Evolutionary conservation across 2,113 vertebrate species (phyloP).

Genomic region (Ceratotherium simum): DNA sequence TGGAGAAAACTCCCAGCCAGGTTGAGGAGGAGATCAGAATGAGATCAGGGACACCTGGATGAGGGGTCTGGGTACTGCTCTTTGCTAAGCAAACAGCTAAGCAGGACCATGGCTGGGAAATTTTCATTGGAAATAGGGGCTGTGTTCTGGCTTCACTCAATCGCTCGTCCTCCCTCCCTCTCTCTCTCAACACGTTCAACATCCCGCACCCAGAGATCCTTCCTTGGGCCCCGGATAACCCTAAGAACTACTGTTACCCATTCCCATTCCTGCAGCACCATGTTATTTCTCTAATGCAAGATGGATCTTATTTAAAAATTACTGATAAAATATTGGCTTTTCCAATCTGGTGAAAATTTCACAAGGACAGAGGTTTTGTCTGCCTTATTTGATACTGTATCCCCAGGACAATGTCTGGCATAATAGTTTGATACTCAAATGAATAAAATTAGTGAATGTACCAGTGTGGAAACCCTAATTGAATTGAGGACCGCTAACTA

Average conservation of each 20-base stretch:
- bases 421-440: neutral
- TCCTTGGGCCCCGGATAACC: neutral
- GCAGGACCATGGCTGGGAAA: rapidly evolving
- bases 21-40: slow-evolving; percentile 1
- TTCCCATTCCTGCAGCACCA: neutral
- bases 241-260: no score
- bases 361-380: neutral
- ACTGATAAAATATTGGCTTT: neutral
- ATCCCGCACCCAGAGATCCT: neutral
- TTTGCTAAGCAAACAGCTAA: neutral
- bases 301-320: neutral
- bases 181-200: neutral
- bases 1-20: neutral
- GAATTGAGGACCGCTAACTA: neutral
- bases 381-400: neutral
- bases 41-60: neutral
- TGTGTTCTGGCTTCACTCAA: neutral
- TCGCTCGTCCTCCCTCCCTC: neutral
- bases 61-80: neutral
- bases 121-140: neutral
- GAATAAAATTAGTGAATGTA: neutral
- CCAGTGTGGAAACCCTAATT: neutral
- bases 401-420: neutral
- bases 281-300: neutral
- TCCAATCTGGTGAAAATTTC: neutral